Evolutionary conservation across 2,888 invertebrate species (phyloP), one percentile per base, ranked within the genome.

Genomic region (Torymus texanus): DNA sequence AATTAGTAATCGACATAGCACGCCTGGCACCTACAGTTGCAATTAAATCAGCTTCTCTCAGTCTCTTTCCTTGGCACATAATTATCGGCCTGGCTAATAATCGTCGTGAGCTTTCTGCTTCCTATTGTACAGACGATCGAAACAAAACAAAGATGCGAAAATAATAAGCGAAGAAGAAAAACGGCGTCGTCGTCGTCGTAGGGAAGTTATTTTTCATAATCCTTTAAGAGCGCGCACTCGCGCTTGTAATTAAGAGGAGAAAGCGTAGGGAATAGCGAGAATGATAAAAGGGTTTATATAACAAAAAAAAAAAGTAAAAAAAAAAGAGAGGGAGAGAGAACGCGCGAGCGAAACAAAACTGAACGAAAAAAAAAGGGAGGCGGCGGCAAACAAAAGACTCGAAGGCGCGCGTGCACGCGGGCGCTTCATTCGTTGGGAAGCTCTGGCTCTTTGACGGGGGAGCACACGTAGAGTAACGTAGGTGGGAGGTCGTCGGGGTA

Each of bases 121-220:
- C 11, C 62, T 24, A 24, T 62, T 66, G 18, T 66, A 51, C 66
- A 11, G 2, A 18, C 66, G 63, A 72, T 72, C 62, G 62, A 24
- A n/a, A 2, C 58, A 5, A 63, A 63, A 63, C n/a, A 68, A 24
- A 56, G 21, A n/a, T 29, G 56, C 14, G 10, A 11, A 62, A 59
- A 67, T 66, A 67, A 67, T 55, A 59, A 67, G 75, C 66, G 53
- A 0, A 0, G 18, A 24, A 59, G 24, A 14, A 75, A 67, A 50
- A 29, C 61, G 16, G 53, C 29, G n/a, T n/a, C 41, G 41, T 24
- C 51, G 62, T 21, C 18, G 55, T 21, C 29, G 29, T 29, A 3
- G 29, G 29, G 71, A 76, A 76, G 72, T 73, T 73, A 72, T 73
- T 72, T 80, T 76, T 76, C 79, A 76, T 80, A 80, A 80, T 80